phyloP scores from a whole-genome alignment of 2,888 invertebrate species.

The Eudemis profundana region DNA sequence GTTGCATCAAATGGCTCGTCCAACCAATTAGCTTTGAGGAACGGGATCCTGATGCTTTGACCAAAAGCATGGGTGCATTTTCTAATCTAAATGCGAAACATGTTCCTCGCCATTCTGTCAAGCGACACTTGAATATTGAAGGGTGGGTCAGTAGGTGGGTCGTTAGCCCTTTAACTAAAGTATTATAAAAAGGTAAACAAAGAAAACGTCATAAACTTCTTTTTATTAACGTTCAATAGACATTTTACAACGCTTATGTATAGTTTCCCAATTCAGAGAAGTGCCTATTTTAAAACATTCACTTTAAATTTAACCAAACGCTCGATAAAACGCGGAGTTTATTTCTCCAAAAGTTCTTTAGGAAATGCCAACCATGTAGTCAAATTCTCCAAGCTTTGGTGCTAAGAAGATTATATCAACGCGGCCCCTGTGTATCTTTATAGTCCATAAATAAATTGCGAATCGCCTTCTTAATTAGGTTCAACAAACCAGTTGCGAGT shows the following conservation, averaged over 20 bases:
- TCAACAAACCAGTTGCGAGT: constrained; percentile 62
- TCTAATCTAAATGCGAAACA: no score
- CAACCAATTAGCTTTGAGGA: neutral
- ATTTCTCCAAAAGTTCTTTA: neutral
- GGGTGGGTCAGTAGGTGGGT: no score
- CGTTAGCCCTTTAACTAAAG: no score
- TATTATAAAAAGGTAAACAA: no score
- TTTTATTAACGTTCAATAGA: no score
- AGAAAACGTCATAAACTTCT: no score
- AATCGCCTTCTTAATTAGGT: constrained; percentile 82
- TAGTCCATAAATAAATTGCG: constrained; percentile 78
- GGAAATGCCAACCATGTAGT: constrained; percentile 8
- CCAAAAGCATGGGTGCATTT: no score
- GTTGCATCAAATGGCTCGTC: neutral
- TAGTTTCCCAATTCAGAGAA: neutral
- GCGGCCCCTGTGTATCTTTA: constrained; percentile 48
- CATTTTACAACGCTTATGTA: no score
- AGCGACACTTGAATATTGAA: no score
- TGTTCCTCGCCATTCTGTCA: no score
- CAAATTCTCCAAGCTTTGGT: constrained; percentile 14
- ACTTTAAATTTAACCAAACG: neutral
- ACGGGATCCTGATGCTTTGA: neutral
- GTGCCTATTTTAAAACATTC: neutral
- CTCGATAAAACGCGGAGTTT: neutral
- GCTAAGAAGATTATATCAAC: constrained; percentile 32